Evolutionary conservation across 2,113 vertebrate genomes (phyloP).

Genomic region (Vulpes lagopus): DNA sequence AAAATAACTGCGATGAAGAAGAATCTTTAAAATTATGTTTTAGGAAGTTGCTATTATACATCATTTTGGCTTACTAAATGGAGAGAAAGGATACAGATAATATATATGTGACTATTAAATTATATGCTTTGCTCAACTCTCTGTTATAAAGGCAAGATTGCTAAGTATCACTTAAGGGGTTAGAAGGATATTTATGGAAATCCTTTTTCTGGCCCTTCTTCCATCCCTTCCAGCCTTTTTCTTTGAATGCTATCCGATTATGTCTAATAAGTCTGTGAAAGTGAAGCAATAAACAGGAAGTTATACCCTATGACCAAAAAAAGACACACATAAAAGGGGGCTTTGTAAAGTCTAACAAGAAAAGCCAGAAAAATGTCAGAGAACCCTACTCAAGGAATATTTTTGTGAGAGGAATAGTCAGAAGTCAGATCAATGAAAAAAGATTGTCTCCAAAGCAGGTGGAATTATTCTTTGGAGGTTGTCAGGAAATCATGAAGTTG

Average conservation of each 20-base stretch:
- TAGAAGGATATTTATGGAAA: constrained; percentile 55
- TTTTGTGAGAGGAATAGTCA: neutral
- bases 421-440: neutral
- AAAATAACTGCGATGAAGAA: constrained; percentile 2
- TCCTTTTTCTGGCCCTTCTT: neutral
- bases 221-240: neutral
- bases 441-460: neutral
- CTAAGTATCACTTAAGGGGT: constrained; percentile 42
- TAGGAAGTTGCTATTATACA: constrained; percentile 27
- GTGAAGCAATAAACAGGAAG: constrained; percentile 56
- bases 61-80: constrained; percentile 44
- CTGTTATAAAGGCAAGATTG: constrained; percentile 50
- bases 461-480: constrained; percentile 30
- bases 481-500: constrained; percentile 20
- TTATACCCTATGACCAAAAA: neutral
- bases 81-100: constrained; percentile 25
- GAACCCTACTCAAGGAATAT: constrained; percentile 1
- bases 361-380: constrained; percentile 10
- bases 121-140: constrained; percentile 17
- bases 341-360: constrained; percentile 48
- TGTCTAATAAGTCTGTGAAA: constrained; percentile 39
- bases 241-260: constrained; percentile 36
- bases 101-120: constrained; percentile 22
- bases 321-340: neutral
- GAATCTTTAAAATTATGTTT: constrained; percentile 45